Base-by-base conservation (phyloP, 2,888 invertebrate genomes). In the Prosapia bicincta region DNA sequence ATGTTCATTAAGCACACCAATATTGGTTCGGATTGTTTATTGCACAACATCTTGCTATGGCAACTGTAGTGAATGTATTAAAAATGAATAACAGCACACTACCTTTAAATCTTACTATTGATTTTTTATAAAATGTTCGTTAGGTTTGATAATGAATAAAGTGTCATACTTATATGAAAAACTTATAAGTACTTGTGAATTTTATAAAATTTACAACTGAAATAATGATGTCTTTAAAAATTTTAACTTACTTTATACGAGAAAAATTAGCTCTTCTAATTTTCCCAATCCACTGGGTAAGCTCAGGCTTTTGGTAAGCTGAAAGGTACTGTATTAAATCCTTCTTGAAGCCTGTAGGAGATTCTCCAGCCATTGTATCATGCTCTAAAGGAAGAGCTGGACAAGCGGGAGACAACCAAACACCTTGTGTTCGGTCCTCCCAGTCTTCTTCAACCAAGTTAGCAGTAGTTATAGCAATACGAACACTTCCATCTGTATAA, bases 381-480 rank as follows among this genome's bases (percentile, higher is more conserved):
- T 89, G 85, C 0, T 85, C 85, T 0, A 87, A 82, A 0, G 90
- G 87, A 70, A 95, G 82, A 66, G 86, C 87, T 0, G 93, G 91
- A 80, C 96, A 92, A 32, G 88, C 83, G 0, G 96, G 96, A 83
- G 97, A 96, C 30, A 98, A 88, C 98, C 98, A 98, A 10, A 97
- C 85, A 0, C 97, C 97, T 85, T 99, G 98, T 0, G 97, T 96
- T 81, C 97, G 91, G 84, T 97, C 94, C 82, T 93, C 91, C 98
- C 98, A 99, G 85, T 99, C 98, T 79, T 93, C 92, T 26, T 91
- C 88, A 80, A 97, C 93, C 3, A 98, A 87, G 86, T 99, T 99
- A 0, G 98, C 96, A 0, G 98, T 98, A 0, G 94, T 95, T 32
- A 98, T 90, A 0, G 97, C 92, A 6, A 98, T 90, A 13, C 97